Conservation (phyloP, 2,797 vertebrate genomes). For the Leuciscus waleckii region DNA sequence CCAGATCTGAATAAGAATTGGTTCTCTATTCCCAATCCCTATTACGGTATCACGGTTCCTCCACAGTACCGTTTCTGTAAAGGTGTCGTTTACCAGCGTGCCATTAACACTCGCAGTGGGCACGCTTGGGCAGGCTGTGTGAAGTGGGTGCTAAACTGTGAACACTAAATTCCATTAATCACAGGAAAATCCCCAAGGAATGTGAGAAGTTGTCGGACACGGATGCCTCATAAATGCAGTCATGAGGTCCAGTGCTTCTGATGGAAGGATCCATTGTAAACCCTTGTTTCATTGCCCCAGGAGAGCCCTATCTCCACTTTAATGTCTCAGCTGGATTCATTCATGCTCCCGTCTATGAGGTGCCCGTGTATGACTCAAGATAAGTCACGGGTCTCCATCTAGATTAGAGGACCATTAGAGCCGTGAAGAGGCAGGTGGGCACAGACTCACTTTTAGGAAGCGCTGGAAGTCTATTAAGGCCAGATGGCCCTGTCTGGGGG, state of each 20-base stretch:
- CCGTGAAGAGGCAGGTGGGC: conserved; percentile 77
- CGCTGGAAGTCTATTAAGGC: conserved; percentile 62
- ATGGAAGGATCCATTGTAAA: conserved; percentile 71
- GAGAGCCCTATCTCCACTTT: conserved; percentile 75
- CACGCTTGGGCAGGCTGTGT: conserved; percentile 10
- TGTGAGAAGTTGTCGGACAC: conserved; percentile 30
- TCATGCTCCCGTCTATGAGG: conserved; percentile 72
- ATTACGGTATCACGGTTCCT: neutral
- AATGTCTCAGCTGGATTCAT: conserved; percentile 77
- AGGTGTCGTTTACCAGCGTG: neutral
- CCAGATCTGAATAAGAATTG: neutral
- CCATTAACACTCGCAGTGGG: neutral
- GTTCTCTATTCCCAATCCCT: no score
- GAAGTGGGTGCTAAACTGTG: conserved; percentile 55
- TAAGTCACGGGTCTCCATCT: conserved; percentile 76
- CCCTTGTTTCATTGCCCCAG: conserved; percentile 70
- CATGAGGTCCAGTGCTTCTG: conserved; percentile 62
- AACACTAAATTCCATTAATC: conserved; percentile 46
- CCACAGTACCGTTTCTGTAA: neutral
- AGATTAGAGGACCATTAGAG: conserved; percentile 62
- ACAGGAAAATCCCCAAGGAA: conserved; percentile 29
- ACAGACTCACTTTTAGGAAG: conserved; percentile 65
- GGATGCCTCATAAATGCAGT: conserved; percentile 56
- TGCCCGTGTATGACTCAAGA: conserved; percentile 73
- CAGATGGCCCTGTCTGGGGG: conserved; percentile 73